Evolutionary conservation across 2,888 invertebrate genomes (phyloP).

Genomic region (Cataglyphis altisquamis): DNA sequence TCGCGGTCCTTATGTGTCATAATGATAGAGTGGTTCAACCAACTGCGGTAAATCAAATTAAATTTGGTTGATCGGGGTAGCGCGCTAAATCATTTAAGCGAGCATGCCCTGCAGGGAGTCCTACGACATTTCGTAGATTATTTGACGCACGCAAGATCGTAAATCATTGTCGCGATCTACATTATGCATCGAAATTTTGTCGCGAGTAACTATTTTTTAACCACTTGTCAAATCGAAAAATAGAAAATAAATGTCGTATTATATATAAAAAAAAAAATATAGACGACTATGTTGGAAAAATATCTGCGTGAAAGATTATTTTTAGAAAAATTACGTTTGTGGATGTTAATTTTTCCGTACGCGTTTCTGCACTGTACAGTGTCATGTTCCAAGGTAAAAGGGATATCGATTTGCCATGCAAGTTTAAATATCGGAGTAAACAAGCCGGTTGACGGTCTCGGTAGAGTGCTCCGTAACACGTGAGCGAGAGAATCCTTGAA

Average conservation of each 20-base stretch:
- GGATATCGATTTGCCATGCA: slow-evolving; percentile 17
- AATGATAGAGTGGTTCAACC: neutral
- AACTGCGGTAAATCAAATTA: slow-evolving; percentile 37
- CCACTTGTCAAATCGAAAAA: neutral
- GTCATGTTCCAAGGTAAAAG: slow-evolving; percentile 12
- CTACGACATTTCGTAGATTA: slow-evolving; percentile 10
- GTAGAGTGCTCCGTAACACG: neutral
- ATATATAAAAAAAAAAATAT: neutral
- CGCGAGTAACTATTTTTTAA: neutral
- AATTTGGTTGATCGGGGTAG: slow-evolving; percentile 41
- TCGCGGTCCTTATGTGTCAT: neutral
- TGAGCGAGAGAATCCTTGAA: neutral
- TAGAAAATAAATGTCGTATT: neutral
- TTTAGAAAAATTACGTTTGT: neutral
- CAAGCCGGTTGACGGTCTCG: neutral
- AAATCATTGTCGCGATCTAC: neutral
- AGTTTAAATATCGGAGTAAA: slow-evolving; percentile 21
- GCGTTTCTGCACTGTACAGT: neutral
- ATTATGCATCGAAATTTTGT: slow-evolving; percentile 18
- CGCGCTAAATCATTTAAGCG: slow-evolving; percentile 38
- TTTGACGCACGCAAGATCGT: slow-evolving; percentile 11
- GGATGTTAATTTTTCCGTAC: neutral
- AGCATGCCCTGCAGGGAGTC: neutral
- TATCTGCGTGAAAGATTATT: neutral
- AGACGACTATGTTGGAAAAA: neutral